Evolutionary conservation across 2,888 invertebrate species (phyloP).

Genomic region (Silvanus unidentatus): DNA sequence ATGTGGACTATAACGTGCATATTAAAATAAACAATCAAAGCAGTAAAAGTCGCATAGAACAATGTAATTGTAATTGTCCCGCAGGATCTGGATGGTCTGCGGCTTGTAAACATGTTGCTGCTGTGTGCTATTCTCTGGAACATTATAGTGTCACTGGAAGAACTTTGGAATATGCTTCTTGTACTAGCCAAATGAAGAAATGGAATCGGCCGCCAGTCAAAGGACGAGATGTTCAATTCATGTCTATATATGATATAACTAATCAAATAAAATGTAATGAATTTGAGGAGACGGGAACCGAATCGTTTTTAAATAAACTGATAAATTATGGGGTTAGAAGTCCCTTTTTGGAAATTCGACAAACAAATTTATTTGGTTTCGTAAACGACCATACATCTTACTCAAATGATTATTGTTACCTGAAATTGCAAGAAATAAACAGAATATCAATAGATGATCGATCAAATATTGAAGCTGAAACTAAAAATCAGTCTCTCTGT

Average conservation of each 20-base stretch:
- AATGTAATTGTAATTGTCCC: constrained; percentile 7
- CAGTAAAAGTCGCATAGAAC: background rate
- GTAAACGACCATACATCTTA: background rate
- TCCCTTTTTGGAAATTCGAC: background rate
- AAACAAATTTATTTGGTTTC: background rate
- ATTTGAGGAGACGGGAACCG: background rate
- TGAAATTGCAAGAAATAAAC: too few species aligned
- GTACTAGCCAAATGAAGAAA: background rate
- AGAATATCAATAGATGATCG: too few species aligned
- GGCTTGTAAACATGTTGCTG: constrained; percentile 9
- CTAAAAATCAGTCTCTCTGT: too few species aligned
- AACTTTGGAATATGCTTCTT: background rate
- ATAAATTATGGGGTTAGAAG: background rate
- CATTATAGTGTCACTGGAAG: background rate
- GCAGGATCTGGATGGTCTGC: constrained; percentile 8
- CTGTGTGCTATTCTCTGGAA: constrained; percentile 8
- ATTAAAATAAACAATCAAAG: background rate
- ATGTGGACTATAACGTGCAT: constrained; percentile 4
- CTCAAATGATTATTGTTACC: background rate
- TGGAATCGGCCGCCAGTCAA: background rate
- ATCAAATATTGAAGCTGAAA: too few species aligned
- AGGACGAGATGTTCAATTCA: background rate
- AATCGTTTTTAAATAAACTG: background rate
- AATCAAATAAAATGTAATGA: background rate
- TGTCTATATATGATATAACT: background rate